Evolutionary conservation across 2,888 invertebrate genomes (phyloP), one percentile per base, ranked within the genome.

Genomic region (Agonopterix arenella): DNA sequence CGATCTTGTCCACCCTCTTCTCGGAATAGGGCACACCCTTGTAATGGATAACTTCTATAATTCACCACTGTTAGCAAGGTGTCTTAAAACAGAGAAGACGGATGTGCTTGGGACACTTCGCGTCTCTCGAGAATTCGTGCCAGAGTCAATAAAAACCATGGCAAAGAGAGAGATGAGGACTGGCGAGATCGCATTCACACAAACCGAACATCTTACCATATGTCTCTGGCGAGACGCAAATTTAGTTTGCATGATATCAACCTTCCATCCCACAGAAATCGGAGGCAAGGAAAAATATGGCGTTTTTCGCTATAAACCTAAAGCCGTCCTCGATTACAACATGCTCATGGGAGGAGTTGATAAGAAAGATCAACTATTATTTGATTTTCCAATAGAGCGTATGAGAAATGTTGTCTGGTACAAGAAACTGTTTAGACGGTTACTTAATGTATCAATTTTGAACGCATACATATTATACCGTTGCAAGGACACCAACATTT

Each of bases 191-290:
- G 52, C 55, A 43, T 45, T 49, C 4, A 51, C 10, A 8, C 48
- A 57, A 40, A 51, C 51, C 46, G 36, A 48, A 28, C 60, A 62
- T 47, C 54, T 64, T 50, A 51, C 77, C 70, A 52, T 82, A 70
- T 54, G 80, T 76, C 36, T 76, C 73, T 53, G 76, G 56, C 41
- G 66, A 56, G 48, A 60, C 48, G 45, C 50, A 37, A 59, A 55
- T 42, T 16, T 55, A 40, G 58, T 58, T 48, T 36, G 47, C 28
- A 52, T 58, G 53, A 54, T 58, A 40, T 58, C 56, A 1, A 55
- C 58, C 13, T 56, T 52, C 43, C 54, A 49, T 36, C 48, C 11
- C 13, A 11, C 37, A 3, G 4, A 46, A 37, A 38, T 53, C 11
- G 51, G 55, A 8, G 44, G 49, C 2, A 18, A 13, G 1, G 43